Conservation (phyloP, 2,888 invertebrate species). For the Barypeithes pellucidus region DNA sequence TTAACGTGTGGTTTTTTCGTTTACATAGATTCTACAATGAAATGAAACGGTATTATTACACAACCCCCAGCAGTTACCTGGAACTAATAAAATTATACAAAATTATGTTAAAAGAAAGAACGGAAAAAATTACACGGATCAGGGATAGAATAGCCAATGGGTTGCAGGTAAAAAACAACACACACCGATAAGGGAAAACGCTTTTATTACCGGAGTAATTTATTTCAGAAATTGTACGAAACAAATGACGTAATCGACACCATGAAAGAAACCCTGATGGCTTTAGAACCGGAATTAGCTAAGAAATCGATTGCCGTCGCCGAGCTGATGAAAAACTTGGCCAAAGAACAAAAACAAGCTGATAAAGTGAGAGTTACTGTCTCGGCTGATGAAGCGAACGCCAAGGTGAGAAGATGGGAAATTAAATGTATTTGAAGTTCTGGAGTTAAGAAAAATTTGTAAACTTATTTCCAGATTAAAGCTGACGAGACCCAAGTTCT, state of each 20-base stretch:
- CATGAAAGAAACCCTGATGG: slow-evolving; percentile 88
- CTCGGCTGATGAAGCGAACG: slow-evolving; percentile 86
- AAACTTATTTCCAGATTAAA: slow-evolving; percentile 75
- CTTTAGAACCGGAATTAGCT: slow-evolving; percentile 86
- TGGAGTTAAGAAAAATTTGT: slow-evolving; percentile 1
- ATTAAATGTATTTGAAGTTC: no score
- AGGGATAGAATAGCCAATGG: slow-evolving; percentile 84
- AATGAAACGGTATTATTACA: slow-evolving; percentile 90
- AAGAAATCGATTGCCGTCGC: slow-evolving; percentile 84
- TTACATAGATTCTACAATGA: slow-evolving; percentile 80
- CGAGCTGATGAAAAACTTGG: slow-evolving; percentile 82
- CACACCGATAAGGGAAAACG: background rate
- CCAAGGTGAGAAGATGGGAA: slow-evolving; percentile 80
- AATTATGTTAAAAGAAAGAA: slow-evolving; percentile 79
- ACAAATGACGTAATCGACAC: slow-evolving; percentile 86
- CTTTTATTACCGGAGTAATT: background rate
- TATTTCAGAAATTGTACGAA: slow-evolving; percentile 82
- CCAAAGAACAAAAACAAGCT: slow-evolving; percentile 86
- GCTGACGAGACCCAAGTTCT: slow-evolving; percentile 88
- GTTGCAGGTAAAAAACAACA: slow-evolving; percentile 71
- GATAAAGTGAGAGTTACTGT: slow-evolving; percentile 88
- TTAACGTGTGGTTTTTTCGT: background rate
- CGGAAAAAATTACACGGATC: slow-evolving; percentile 78
- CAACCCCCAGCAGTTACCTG: slow-evolving; percentile 92
- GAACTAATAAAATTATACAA: slow-evolving; percentile 88